Evolutionary conservation across 2,888 invertebrate species (phyloP), one percentile per base, ranked within the genome.

Genomic region (Nomada flava): DNA sequence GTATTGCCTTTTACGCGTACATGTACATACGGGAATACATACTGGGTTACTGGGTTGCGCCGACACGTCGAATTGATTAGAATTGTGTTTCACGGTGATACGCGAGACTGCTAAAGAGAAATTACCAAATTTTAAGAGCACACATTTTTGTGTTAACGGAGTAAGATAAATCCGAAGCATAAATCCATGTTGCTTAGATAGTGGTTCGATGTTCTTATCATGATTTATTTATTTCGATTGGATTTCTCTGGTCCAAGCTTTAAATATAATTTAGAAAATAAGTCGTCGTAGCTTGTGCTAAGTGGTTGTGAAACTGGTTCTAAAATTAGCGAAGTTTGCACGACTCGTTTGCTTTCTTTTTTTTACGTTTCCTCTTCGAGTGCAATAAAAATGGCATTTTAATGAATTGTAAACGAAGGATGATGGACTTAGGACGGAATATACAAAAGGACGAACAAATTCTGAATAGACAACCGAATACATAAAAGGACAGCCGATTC

Each of bases 11-110:
- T 60, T 36, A 60, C 50, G 50, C n/a, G 20, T 29, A 59, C 20
- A 26, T 20, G 36, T 68, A 20, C 18, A 68, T 26, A 2, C 29
- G 29, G 59, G 50, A 60, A 70, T 70, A 60, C 60, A 70, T 70
- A 60, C 60, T 70, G 20, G 70, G 70, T 70, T 60, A 70, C 60
- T 50, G 15, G 70, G 70, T 70, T 70, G 47, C 60, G 70, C 70
- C 60, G 60, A 59, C 50, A 50, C 47, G 59, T 29, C 50, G 60
- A 60, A 70, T 50, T 69, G 71, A 71, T 71, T 71, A 62, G 52
- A 71, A 67, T 74, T 26, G 73, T 59, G 47, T 74, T 65, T 65
- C 70, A n/a, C n/a, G 7, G 60, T 20, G 60, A 52, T 71, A 15
- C 15, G 44, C 15, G 18, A 7, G 26, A 70, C n/a, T 29, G n/a